phyloP scores from a whole-genome alignment of 2,888 invertebrate genomes.

The Stenichneumon culpator region DNA sequence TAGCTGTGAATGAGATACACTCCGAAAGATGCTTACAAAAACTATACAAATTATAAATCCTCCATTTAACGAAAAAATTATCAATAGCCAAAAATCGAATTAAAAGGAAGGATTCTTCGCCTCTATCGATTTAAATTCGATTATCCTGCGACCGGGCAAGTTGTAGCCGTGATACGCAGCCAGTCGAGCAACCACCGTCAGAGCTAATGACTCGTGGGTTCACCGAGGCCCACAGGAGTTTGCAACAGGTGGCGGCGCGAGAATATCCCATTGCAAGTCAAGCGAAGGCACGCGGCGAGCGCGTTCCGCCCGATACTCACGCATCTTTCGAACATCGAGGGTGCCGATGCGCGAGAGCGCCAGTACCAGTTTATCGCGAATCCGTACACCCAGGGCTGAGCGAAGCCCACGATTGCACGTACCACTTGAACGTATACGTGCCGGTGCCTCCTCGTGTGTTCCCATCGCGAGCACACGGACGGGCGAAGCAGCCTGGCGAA shows the following conservation, averaged over 20 bases:
- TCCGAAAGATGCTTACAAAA: neutral
- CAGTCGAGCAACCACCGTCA: conserved; percentile 72
- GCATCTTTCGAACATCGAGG: conserved; percentile 33
- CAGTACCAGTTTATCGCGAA: conserved; percentile 8
- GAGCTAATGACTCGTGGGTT: conserved; percentile 77
- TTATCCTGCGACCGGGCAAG: conserved; percentile 75
- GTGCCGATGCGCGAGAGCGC: conserved; percentile 12
- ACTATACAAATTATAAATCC: neutral
- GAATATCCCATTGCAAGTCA: conserved; percentile 43
- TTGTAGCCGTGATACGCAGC: conserved; percentile 70
- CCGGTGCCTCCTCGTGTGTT: conserved; percentile 3
- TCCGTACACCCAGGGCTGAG: neutral
- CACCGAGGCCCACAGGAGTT: conserved; percentile 39
- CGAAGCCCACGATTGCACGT: conserved; percentile 23
- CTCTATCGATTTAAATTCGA: neutral
- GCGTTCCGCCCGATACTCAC: conserved; percentile 41
- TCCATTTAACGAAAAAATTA: neutral
- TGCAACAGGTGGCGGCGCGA: conserved; percentile 64
- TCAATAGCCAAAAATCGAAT: neutral
- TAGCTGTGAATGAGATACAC: conserved; percentile 23
- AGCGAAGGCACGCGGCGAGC: conserved; percentile 49
- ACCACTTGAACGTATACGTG: conserved; percentile 28
- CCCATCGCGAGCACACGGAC: conserved; percentile 1
- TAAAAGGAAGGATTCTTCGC: neutral
- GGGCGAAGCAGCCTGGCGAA: conserved; percentile 2